These are phyloP conservation scores for Clarias platycephalus DNA, from an alignment of 2,797 vertebrate species.

Conservation along the genomic window DNA sequence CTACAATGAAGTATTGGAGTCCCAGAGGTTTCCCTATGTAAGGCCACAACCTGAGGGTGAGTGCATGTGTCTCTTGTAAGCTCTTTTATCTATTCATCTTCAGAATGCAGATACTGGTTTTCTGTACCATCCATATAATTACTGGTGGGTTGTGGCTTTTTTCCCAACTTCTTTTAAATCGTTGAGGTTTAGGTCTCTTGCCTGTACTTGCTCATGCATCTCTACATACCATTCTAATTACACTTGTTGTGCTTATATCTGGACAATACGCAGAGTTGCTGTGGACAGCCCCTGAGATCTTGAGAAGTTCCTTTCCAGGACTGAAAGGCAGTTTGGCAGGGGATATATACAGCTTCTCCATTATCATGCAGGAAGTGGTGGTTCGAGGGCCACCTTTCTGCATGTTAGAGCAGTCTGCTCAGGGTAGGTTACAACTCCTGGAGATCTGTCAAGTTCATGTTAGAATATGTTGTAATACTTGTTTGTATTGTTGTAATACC, in stretches of 20 bases:
- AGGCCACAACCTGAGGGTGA: slow-evolving; percentile 69
- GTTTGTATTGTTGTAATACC: background rate
- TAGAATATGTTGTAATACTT: background rate
- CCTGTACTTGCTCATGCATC: background rate
- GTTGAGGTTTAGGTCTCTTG: slow-evolving; percentile 11
- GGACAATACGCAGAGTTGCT: slow-evolving; percentile 67
- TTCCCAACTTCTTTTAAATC: background rate
- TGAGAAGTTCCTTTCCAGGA: slow-evolving; percentile 64
- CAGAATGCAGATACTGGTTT: background rate
- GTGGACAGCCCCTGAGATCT: slow-evolving; percentile 79
- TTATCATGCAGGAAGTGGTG: slow-evolving; percentile 80
- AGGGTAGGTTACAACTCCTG: slow-evolving; percentile 57
- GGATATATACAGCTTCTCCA: slow-evolving; percentile 79
- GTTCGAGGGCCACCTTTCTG: slow-evolving; percentile 75
- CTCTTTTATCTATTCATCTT: background rate
- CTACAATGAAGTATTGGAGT: slow-evolving; percentile 72
- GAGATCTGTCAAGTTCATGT: background rate
- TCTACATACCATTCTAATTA: background rate
- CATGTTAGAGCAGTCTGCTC: slow-evolving; percentile 71
- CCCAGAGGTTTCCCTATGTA: slow-evolving; percentile 67
- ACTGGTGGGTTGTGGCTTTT: background rate
- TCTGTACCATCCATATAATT: background rate
- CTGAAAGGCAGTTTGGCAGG: slow-evolving; percentile 60
- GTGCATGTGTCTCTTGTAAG: slow-evolving; percentile 9
- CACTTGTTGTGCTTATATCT: slow-evolving; percentile 1